phyloP scores from a whole-genome alignment of 64 coral and sea anemone species.

The Stylophora pistillata region DNA sequence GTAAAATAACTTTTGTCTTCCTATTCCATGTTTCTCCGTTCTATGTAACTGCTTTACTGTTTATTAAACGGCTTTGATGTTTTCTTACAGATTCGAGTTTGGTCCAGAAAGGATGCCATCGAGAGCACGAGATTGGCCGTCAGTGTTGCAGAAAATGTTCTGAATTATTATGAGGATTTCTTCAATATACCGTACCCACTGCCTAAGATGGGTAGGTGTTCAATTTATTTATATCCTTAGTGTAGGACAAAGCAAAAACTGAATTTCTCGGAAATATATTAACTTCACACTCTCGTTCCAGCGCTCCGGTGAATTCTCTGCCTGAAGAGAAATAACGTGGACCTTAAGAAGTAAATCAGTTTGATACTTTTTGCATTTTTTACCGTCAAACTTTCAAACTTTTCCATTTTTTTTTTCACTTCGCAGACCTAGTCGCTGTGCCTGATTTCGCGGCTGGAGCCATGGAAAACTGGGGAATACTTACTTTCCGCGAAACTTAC shows the following conservation, averaged over 20 bases:
- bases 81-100: conserved; percentile 83
- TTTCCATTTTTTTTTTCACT: background rate
- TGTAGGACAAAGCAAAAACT: no score
- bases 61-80: background rate
- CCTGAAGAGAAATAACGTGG: background rate
- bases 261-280: no score
- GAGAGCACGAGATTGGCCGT: conserved; percentile 65
- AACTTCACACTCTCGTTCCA: no score
- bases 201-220: conserved; percentile 94
- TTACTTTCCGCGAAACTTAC: conserved; percentile 86
- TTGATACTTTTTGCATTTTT: background rate
- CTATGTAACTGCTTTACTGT: no score
- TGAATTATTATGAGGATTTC: conserved; percentile 94
- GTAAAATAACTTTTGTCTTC: no score
- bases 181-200: conserved; percentile 96
- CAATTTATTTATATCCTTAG: background rate
- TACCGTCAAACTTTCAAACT: background rate
- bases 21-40: background rate
- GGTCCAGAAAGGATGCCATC: conserved; percentile 83
- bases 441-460: conserved; percentile 92
- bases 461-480: conserved; percentile 98
- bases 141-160: conserved; percentile 79
- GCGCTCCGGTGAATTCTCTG: background rate
- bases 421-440: conserved; percentile 80
- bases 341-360: background rate